Percentiles rank a stretch among this genome's conserved stretches.
phyloP scores from a whole-genome alignment of 2,113 vertebrate genomes.

The Perca fluviatilis region DNA sequence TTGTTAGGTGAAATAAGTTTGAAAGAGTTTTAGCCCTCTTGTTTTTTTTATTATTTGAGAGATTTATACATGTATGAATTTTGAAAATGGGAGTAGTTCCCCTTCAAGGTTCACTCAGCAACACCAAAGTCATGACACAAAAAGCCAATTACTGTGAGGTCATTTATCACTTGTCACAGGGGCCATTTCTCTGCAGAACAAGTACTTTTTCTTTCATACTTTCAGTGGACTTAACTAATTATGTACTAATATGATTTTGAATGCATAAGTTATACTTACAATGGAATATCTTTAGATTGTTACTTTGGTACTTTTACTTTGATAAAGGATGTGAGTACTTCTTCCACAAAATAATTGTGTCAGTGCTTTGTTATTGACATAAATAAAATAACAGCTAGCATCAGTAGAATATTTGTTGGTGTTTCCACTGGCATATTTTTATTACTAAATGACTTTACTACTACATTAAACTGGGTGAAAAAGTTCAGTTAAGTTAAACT shows the following conservation, averaged over 20 bases:
- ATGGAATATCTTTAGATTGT: background rate
- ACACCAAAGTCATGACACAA: no score
- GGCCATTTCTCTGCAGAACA: background rate
- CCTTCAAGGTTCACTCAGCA: background rate
- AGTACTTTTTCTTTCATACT: no score
- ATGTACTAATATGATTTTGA: background rate
- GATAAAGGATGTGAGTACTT: background rate
- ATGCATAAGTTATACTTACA: background rate
- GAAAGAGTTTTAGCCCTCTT: no score
- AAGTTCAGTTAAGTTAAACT: no score
- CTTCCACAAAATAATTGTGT: background rate
- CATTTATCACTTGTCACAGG: background rate
- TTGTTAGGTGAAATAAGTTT: no score
- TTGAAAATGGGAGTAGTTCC: background rate
- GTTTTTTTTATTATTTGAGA: no score
- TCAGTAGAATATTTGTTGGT: background rate
- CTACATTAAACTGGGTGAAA: no score
- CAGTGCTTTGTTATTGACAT: background rate
- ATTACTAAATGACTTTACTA: background rate
- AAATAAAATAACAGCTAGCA: background rate
- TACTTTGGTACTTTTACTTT: background rate
- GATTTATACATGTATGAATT: no score
- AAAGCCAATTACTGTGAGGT: no score
- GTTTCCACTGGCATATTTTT: background rate
- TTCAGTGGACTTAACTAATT: no score